These are phyloP conservation scores for Parthenolecanium corni DNA, from an alignment of 2,888 invertebrate species.

Conservation along the genomic window DNA sequence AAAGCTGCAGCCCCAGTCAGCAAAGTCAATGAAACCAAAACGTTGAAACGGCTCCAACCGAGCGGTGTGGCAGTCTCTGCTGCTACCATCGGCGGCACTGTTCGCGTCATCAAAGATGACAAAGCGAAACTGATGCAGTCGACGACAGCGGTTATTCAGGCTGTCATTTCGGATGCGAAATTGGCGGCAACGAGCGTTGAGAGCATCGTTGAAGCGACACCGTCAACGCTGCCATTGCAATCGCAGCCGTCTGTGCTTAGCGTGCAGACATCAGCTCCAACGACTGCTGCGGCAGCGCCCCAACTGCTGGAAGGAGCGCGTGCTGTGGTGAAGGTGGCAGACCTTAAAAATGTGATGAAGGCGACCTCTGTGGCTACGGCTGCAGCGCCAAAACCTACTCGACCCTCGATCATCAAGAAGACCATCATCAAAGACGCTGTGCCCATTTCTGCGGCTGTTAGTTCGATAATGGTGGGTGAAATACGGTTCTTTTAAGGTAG, in stretches of 20 bases:
- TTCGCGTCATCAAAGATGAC: constrained; percentile 4
- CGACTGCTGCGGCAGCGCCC: neutral
- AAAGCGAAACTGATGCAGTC: constrained; percentile 2
- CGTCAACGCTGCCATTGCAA: neutral
- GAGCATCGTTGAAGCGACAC: neutral
- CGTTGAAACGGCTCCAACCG: neutral
- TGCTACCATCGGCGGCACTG: neutral
- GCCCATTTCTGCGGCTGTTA: neutral
- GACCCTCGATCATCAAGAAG: constrained; percentile 16
- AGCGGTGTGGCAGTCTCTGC: neutral
- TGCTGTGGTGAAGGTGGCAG: neutral
- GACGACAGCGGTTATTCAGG: constrained; percentile 3
- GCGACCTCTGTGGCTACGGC: neutral
- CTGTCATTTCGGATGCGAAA: neutral
- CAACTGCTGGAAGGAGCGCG: neutral
- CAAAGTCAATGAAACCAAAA: neutral
- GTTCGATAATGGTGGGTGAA: constrained; percentile 1
- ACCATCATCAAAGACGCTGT: constrained; percentile 4
- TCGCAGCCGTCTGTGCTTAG: too few species aligned
- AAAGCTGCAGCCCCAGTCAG: neutral
- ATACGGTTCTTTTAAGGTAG: too few species aligned
- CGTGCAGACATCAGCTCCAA: neutral
- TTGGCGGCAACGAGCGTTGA: neutral
- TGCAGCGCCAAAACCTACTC: neutral
- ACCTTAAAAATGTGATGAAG: neutral